Evolutionary conservation across 2,113 vertebrate species (phyloP).

Genomic region (Neodon shergylaensis): DNA sequence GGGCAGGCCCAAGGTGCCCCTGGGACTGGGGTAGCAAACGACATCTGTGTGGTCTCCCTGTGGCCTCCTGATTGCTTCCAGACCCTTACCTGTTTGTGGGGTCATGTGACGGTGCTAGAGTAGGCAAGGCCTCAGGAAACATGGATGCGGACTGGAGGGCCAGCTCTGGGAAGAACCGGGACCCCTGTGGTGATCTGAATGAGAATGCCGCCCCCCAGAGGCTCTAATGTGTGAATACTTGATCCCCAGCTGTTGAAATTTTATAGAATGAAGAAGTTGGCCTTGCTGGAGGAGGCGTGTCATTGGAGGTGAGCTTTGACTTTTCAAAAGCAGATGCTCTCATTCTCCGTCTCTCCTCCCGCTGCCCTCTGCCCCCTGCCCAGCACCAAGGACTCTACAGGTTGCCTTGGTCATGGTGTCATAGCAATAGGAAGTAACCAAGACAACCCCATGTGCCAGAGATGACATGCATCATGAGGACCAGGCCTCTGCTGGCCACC

Average conservation of each 20-base stretch:
- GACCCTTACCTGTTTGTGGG: background rate
- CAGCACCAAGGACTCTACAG: background rate
- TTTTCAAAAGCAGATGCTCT: background rate
- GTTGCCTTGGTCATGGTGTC: background rate
- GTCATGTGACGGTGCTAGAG: background rate
- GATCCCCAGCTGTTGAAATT: background rate
- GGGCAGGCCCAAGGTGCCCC: background rate
- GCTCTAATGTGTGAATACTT: background rate
- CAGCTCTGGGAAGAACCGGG: background rate
- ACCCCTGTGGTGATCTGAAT: background rate
- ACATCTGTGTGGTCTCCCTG: background rate
- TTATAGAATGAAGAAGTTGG: background rate
- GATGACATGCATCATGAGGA: background rate
- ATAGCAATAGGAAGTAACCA: background rate
- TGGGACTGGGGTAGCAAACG: background rate
- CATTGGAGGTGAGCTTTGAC: background rate
- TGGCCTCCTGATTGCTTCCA: background rate
- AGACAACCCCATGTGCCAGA: accelerated
- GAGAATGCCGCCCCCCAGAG: background rate
- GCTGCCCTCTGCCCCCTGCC: no score
- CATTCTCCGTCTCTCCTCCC: background rate
- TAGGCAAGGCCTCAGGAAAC: background rate
- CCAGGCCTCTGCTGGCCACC: background rate
- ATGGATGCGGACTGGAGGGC: background rate
- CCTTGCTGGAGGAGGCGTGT: background rate